Conservation (phyloP, 1,140 invertebrate genomes). For the Lepidurus packardi region DNA sequence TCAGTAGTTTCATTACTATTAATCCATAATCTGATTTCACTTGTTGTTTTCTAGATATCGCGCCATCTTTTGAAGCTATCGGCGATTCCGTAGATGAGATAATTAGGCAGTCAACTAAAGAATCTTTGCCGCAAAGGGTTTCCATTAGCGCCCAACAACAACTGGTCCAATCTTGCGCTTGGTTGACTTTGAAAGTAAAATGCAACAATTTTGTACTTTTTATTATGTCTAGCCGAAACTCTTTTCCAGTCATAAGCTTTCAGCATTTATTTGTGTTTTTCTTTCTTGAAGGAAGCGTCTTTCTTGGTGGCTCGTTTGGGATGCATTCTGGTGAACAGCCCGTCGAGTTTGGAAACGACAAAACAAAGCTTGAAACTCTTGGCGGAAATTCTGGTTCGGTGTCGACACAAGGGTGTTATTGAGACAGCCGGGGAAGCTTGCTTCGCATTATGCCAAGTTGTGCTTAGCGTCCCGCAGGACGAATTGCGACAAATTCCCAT, state of each 20-base stretch:
- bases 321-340: not conserved
- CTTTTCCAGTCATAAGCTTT: not conserved
- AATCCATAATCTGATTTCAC: constrained; percentile 23
- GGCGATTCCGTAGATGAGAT: constrained; percentile 49
- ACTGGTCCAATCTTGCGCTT: constrained; percentile 64
- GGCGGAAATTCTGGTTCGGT: constrained; percentile 60
- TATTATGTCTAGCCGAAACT: no score
- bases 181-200: constrained; percentile 68
- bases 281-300: constrained; percentile 37
- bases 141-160: constrained; percentile 57
- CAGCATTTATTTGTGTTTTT: constrained; percentile 23
- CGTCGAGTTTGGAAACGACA: constrained; percentile 38
- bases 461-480: constrained; percentile 38
- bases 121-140: constrained; percentile 41
- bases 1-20: constrained; percentile 26
- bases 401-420: constrained; percentile 72
- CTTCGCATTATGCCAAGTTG: constrained; percentile 44
- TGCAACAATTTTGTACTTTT: constrained; percentile 26
- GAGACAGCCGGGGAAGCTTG: constrained; percentile 61
- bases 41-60: constrained; percentile 44
- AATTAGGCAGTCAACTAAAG: constrained; percentile 41
- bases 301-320: constrained; percentile 39
- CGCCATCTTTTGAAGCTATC: constrained; percentile 58
- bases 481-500: constrained; percentile 38
- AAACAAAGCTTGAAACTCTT: constrained; percentile 52